phyloP scores from a whole-genome alignment of 2,113 vertebrate genomes.

The Lontra canadensis region DNA sequence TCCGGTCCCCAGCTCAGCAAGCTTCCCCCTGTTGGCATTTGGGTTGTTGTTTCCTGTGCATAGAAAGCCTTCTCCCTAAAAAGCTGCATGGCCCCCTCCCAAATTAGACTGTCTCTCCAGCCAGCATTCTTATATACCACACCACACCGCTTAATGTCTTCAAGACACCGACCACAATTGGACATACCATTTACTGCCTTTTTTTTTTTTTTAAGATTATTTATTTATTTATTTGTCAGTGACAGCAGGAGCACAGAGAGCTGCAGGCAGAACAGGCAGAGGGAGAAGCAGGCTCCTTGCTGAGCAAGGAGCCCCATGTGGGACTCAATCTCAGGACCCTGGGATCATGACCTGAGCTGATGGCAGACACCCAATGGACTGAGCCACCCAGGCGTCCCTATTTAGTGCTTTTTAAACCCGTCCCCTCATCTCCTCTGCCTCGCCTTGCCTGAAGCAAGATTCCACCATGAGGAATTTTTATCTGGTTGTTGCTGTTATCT shows the following conservation, averaged over 20 bases:
- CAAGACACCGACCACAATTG: background rate
- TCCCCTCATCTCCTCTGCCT: background rate
- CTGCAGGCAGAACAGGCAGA: too few species aligned
- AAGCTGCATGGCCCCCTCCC: background rate
- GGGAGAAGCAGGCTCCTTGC: too few species aligned
- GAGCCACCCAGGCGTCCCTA: too few species aligned
- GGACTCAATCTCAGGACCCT: too few species aligned
- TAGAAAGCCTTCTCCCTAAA: background rate
- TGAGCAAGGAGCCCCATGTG: too few species aligned
- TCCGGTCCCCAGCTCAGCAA: background rate
- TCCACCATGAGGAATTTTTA: background rate
- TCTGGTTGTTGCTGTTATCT: background rate
- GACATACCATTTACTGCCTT: background rate
- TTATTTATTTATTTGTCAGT: too few species aligned
- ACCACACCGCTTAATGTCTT: background rate
- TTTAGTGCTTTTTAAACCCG: background rate
- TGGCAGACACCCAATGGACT: too few species aligned
- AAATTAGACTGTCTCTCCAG: background rate
- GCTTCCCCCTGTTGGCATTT: background rate
- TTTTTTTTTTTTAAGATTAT: background rate
- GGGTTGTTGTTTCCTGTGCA: background rate
- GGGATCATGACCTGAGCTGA: too few species aligned
- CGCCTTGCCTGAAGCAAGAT: background rate
- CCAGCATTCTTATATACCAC: background rate
- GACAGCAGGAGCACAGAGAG: too few species aligned